phyloP scores from a whole-genome alignment of 2,888 invertebrate genomes.

The Platypus cylindrus region DNA sequence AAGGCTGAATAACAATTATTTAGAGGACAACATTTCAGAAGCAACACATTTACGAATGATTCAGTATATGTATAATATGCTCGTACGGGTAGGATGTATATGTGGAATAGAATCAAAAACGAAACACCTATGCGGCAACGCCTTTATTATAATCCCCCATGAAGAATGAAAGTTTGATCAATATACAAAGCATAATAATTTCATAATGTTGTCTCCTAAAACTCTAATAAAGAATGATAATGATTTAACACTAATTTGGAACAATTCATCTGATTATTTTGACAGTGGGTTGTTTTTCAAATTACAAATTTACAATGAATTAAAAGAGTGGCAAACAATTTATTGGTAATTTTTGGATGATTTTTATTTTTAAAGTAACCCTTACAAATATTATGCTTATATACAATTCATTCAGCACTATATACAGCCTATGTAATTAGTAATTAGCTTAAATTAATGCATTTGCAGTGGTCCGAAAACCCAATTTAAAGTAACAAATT shows the following conservation, averaged over 20 bases:
- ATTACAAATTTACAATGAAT: conserved; percentile 20
- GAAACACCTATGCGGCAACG: too few relatives aligned
- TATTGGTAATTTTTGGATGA: conserved; percentile 20
- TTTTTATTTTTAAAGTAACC: not conserved
- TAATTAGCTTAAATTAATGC: not conserved
- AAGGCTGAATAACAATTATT: too few relatives aligned
- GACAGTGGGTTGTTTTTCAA: conserved; percentile 8
- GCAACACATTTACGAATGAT: too few relatives aligned
- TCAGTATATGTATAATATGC: too few relatives aligned
- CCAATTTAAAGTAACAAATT: conserved; percentile 33
- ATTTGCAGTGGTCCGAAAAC: conserved; percentile 35
- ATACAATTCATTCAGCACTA: too few relatives aligned
- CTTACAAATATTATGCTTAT: too few relatives aligned
- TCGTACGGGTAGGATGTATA: too few relatives aligned
- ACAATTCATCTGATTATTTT: conserved; percentile 15
- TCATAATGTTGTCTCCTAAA: conserved; percentile 12
- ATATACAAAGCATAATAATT: conserved; percentile 1
- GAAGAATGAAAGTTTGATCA: conserved; percentile 7
- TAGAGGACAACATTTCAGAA: too few relatives aligned
- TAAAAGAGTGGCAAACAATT: conserved; percentile 23
- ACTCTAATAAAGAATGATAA: conserved; percentile 16
- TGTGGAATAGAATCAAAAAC: too few relatives aligned
- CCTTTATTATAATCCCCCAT: too few relatives aligned
- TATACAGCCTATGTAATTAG: too few relatives aligned
- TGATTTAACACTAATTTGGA: conserved; percentile 20